Evolutionary conservation across 2,797 vertebrate genomes (phyloP), one percentile per base, ranked within the genome.

Genomic region (Danio choprae): DNA sequence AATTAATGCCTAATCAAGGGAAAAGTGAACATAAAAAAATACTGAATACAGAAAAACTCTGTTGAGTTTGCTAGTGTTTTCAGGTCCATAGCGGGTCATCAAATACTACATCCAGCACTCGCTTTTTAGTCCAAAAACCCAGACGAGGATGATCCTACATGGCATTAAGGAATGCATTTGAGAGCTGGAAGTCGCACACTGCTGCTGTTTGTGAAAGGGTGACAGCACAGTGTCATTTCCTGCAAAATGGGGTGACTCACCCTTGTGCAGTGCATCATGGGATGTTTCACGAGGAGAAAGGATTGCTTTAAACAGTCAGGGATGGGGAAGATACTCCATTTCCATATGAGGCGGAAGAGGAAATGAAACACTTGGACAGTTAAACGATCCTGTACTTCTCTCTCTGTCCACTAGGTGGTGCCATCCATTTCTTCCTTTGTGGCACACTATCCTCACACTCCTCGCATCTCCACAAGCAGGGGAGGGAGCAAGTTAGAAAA

Each of bases 221-320:
- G 79, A 59, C 69, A 59, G 73, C 51, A 69, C 51, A 82, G 71
- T 82, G 87, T 84, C 85, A 81, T 65, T 74, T 87, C 83, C 78
- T 69, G 58, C 68, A 62, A 77, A 79, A 59, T 74, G 80, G 79
- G 79, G 80, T 83, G 79, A 83, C 56, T 81, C 78, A 72, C 73
- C 63, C 84, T 85, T 86, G 85, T 87, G 89, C 85, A 73, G 79
- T 86, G 86, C 81, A 77, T 89, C 79, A 80, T 78, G 85, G 85
- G 86, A 88, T 77, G 84, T 82, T 44, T 43, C 40, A 72, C 1
- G 0, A 29, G 9, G 44, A 58, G 74, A 83, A 74, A 83, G 63
- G 84, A 77, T 87, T 90, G 88, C 90, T 89, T 87, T 89, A 36
- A 46, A 44, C 4, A 50, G 60, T 68, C 3, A 10, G 4, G 48